Evolutionary conservation across 2,888 invertebrate genomes (phyloP), one percentile per base, ranked within the genome.

Genomic region (Protula sp.): DNA sequence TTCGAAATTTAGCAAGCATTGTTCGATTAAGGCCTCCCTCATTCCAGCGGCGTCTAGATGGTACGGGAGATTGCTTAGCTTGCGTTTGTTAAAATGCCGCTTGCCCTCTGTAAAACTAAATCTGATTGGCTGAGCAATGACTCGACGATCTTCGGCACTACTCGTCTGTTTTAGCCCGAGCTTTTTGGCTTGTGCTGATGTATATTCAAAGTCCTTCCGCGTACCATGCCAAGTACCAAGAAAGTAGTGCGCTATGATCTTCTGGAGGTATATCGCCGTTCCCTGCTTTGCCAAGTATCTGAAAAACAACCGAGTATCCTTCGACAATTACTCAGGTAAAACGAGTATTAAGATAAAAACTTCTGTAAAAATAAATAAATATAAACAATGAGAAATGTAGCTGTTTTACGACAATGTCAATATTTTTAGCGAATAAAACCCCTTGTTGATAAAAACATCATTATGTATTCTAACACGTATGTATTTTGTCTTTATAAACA

Each of bases 1-100:
- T 74, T 93, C 90, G 77, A 94, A 97, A 81, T 94, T 94, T 81
- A 97, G 97, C 0, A 97, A 84, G 0, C 95, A 94, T 74, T 92
- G 87, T 30, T 89, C 88, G 76, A 92, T 93, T n/a, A 97, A 83
- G 79, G 94, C 94, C 57, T 89, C 88, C 76, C 91, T 91, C 26
- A 71, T 66, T 3, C 58, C 48, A 55, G 69, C 61, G n/a, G 63
- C 45, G 19, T 59, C 38, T 24, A 76, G 58, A 56, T 72, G 68
- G 55, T 63, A 72, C 2, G 76, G 75, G 19, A 77, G 64, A 48
- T 74, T 70, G 30, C 66, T 66, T 63, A 77, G 64, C 59, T 76
- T 77, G 14, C 76, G 54, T 3, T 57, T 58, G 61, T 77, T 77
- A 67, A 65, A 74, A n/a, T n/a, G 19, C 4, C 3, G 3, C 63